Conservation (phyloP, 64 coral and sea anemone genomes). For the Orbicella faveolata region DNA sequence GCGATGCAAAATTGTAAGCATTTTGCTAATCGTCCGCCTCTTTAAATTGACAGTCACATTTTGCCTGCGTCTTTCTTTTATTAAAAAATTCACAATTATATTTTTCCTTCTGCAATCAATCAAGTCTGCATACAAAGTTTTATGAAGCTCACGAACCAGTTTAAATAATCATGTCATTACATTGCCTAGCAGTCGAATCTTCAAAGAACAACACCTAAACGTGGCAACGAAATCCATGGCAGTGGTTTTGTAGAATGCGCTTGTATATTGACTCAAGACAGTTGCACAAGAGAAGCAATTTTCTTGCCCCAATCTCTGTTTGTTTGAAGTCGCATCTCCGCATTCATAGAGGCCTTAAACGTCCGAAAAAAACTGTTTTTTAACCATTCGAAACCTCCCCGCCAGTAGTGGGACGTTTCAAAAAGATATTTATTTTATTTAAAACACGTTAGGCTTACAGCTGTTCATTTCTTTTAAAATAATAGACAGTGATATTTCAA, state of each 20-base stretch:
- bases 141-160: not conserved
- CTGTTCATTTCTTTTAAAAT: too few relatives aligned
- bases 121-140: not conserved
- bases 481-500: too few relatives aligned
- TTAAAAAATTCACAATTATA: not conserved
- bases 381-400: too few relatives aligned
- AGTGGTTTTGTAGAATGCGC: not conserved
- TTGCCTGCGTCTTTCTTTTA: not conserved
- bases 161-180: not conserved
- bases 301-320: too few relatives aligned
- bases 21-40: not conserved
- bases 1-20: not conserved
- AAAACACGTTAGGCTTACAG: too few relatives aligned
- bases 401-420: too few relatives aligned
- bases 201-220: not conserved
- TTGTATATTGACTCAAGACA: not conserved
- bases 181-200: not conserved
- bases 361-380: too few relatives aligned
- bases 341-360: too few relatives aligned
- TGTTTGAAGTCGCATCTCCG: too few relatives aligned
- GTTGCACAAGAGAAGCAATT: too few relatives aligned
- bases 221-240: not conserved
- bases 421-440: too few relatives aligned
- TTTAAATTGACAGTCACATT: not conserved
- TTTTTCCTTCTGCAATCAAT: not conserved